Base-by-base conservation (phyloP, 2,888 invertebrate genomes). In the Ectropis crepuscularia region DNA sequence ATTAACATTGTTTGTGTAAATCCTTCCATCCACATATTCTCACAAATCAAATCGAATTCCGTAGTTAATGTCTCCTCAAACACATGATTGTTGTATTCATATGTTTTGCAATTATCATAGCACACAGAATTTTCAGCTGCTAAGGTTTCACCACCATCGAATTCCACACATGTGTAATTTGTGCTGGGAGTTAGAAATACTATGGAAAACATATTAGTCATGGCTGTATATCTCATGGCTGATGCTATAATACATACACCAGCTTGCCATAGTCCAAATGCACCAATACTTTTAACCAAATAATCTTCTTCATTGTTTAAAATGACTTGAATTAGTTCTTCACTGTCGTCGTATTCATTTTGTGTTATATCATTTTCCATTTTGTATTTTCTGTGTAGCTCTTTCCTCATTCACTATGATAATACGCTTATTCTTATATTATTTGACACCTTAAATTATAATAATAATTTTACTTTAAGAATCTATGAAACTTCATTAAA, bases 261-360 rank as follows among this genome's bases (percentile, higher is more conserved):
- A 0, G 79, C 75, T 74, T 87, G 87, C 84, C 87, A 87, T 0
- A 72, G 39, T 9, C 88, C 88, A 38, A 85, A 82, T 0, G 77
- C 74, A 60, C 87, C 87, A 50, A 86, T 82, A 10, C 78, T 77
- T 70, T 82, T 79, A 6, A 77, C 81, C 37, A 87, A 61, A 63
- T 86, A 86, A 69, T 87, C 88, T 59, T 81, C 77, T 67, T 74
- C 70, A 16, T 67, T 63, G 5, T 71, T 65, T n/a, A n/a, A n/a
- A n/a, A 4, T 28, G 1, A 2, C 16, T 28, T 28, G n/a, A n/a
- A 9, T 57, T 28, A 77, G 67, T 1, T 71, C 49, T 6, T 72
- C 73, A 41, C 72, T 73, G 43, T 38, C 65, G 38, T 49, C 58
- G n/a, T 57, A 42, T 45, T 60, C 28, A 57, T 63, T 45, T 49